Percentiles rank a stretch among this genome's conserved stretches.
Evolutionary conservation across 2,113 vertebrate species (phyloP).

Genomic region (Poeciliopsis retropinna): DNA sequence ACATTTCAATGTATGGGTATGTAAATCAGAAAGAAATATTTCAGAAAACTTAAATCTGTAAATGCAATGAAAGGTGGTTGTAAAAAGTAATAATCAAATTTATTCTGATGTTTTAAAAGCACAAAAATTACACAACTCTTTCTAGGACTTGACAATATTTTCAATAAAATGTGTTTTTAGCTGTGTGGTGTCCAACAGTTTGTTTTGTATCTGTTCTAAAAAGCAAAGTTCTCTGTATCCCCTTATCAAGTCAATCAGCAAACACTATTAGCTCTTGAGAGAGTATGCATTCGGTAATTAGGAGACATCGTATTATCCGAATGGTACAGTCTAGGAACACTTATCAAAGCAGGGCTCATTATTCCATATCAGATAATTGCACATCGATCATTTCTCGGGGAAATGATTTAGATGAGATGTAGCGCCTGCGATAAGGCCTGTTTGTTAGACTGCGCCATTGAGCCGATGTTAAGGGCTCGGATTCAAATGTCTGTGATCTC

Average conservation of each 20-base stretch:
- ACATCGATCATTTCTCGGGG: constrained; percentile 79
- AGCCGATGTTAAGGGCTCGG: constrained; percentile 59
- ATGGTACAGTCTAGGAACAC: constrained; percentile 67
- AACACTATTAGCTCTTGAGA: constrained; percentile 61
- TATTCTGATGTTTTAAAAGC: not conserved
- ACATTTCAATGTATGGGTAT: not conserved
- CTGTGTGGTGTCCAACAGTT: not conserved
- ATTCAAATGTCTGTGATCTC: constrained; percentile 74
- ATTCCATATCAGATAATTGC: constrained; percentile 80
- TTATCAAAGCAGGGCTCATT: constrained; percentile 73
- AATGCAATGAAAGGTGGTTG: no score
- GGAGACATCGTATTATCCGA: constrained; percentile 52
- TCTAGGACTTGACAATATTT: not conserved
- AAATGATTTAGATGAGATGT: constrained; percentile 77
- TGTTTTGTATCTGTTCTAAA: constrained; percentile 34
- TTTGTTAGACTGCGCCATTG: constrained; percentile 67
- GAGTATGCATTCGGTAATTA: constrained; percentile 55
- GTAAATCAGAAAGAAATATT: not conserved
- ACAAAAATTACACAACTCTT: not conserved
- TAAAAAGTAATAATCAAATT: not conserved
- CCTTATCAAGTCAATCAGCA: constrained; percentile 52
- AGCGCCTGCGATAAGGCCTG: constrained; percentile 67
- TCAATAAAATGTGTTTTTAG: not conserved
- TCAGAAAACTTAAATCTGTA: no score
- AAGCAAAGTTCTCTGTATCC: constrained; percentile 36